Percentiles rank a stretch among this genome's conserved stretches.
These are phyloP conservation scores for Daphoenositta chrysoptera DNA, from an alignment of 2,113 vertebrate genomes.

Conservation along the genomic window DNA sequence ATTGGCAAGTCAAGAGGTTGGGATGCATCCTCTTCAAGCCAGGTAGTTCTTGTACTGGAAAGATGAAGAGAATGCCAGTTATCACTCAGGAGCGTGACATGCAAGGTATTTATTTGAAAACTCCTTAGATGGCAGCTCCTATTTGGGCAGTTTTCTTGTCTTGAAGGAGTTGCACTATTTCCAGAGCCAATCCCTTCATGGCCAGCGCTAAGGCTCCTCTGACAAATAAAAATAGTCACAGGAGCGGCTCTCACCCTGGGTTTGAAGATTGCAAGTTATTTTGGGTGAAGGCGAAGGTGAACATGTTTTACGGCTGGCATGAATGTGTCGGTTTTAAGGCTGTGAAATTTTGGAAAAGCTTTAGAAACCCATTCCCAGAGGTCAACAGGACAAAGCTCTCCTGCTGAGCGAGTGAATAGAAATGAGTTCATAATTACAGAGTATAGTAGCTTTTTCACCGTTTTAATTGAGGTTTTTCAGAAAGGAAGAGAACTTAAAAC, in stretches of 20 bases:
- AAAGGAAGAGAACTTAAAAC: constrained; percentile 57
- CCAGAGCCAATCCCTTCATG: background rate
- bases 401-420: constrained; percentile 26
- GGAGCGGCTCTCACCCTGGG: background rate
- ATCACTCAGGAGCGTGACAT: accelerated
- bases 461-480: constrained; percentile 48
- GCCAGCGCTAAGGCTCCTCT: background rate
- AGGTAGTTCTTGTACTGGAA: background rate
- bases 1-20: background rate
- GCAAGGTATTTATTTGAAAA: background rate
- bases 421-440: constrained; percentile 55
- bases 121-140: background rate
- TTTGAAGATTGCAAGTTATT: constrained; percentile 8
- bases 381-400: constrained; percentile 32
- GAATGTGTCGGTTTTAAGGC: background rate
- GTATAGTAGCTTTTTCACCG: background rate
- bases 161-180: constrained; percentile 2
- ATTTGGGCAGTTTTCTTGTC: background rate
- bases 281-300: constrained; percentile 22
- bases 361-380: background rate
- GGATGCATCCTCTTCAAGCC: accelerated
- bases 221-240: constrained; percentile 1
- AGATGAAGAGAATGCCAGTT: background rate
- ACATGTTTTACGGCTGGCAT: background rate
- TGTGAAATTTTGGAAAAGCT: constrained; percentile 25